Conservation (phyloP, 2,113 vertebrate genomes). For the Dolichotis patagonum region DNA sequence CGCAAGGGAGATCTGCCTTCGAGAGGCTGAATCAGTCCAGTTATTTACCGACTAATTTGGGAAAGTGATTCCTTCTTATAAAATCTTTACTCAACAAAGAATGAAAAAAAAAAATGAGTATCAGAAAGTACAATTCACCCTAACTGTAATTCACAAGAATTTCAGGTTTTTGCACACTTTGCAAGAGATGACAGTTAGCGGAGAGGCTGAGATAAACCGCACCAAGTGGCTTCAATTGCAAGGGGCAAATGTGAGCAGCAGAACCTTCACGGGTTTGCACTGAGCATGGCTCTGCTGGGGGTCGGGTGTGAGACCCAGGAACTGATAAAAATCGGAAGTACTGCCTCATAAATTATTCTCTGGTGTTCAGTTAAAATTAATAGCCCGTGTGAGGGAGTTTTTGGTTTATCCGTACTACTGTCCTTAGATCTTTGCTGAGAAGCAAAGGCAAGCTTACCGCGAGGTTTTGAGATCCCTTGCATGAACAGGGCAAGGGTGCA, state of each 20-base stretch:
- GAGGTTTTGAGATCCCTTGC: background rate
- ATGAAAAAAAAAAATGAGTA: background rate
- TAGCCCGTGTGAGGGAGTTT: background rate
- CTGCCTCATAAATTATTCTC: background rate
- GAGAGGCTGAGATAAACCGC: background rate
- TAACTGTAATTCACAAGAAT: background rate
- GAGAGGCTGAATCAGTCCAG: background rate
- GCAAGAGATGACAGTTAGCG: background rate
- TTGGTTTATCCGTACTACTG: constrained; percentile 21
- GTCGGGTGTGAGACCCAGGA: background rate
- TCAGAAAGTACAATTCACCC: background rate
- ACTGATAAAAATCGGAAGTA: background rate
- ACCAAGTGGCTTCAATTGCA: background rate
- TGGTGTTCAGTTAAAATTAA: constrained; percentile 44
- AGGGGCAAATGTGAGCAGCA: background rate
- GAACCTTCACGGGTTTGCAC: background rate
- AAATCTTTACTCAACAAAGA: background rate
- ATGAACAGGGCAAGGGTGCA: background rate
- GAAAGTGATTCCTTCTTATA: constrained; percentile 1
- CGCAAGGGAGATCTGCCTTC: background rate
- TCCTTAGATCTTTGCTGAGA: constrained; percentile 6
- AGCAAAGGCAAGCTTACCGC: background rate
- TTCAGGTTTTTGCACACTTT: background rate
- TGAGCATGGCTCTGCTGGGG: background rate
- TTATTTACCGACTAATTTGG: background rate